Conservation (phyloP, 1,140 invertebrate species). For the Heliconius hewitsoni region DNA sequence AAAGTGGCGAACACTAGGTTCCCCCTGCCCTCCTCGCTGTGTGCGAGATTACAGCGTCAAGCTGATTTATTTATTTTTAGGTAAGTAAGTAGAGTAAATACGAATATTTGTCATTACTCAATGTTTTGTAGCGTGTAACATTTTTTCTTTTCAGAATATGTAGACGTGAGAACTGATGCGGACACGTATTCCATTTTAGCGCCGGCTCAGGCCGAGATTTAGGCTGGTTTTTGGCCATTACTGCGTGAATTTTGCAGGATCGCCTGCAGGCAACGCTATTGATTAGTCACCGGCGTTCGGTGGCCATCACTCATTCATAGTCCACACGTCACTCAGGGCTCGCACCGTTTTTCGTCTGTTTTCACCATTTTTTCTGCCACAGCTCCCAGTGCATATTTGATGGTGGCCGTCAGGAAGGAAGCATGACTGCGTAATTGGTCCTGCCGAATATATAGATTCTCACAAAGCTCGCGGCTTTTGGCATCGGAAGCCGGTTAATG, state of each 20-base stretch:
- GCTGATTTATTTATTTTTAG: no score
- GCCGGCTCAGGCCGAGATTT: conserved; percentile 27
- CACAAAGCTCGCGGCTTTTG: conserved; percentile 49
- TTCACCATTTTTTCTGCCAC: conserved; percentile 49
- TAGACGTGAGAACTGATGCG: conserved; percentile 1
- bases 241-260: conserved; percentile 43
- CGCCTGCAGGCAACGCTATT: conserved; percentile 60
- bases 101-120: background rate
- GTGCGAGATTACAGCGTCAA: no score
- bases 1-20: no score
- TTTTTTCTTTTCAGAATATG: conserved; percentile 6
- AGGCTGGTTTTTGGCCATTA: conserved; percentile 50
- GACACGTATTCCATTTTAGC: conserved; percentile 30
- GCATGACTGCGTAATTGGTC: conserved; percentile 63
- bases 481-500: conserved; percentile 51
- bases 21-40: no score
- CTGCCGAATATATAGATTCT: conserved; percentile 55
- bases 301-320: conserved; percentile 68
- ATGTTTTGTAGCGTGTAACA: background rate
- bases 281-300: conserved; percentile 58
- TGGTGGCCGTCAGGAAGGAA: conserved; percentile 69
- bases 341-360: conserved; percentile 52
- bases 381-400: conserved; percentile 65
- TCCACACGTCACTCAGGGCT: conserved; percentile 55
- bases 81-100: background rate